Base-by-base conservation (phyloP, 2,113 vertebrate genomes). In the Silurus asotus region DNA sequence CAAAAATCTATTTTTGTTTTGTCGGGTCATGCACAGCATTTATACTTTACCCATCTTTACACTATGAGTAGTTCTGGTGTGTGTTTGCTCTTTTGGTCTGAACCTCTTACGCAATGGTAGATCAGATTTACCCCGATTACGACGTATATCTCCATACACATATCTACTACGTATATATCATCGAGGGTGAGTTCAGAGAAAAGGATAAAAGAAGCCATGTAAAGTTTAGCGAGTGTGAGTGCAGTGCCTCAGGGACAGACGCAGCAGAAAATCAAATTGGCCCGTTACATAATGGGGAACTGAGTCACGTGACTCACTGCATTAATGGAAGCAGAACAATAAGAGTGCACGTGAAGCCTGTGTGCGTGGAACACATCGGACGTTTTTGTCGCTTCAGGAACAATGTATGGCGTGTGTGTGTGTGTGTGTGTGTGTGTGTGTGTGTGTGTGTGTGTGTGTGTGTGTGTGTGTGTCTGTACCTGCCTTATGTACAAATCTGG, bases 221-320 rank as follows among this genome's bases (percentile, higher is more conserved):
- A 37, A 49, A 15, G 61, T 53, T 83, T 82, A 67, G 84, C 83
- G 78, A 70, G 87, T 90, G 88, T 84, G 82, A 86, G 82, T 91
- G 74, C 5, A 70, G 55, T 55, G 55, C 78, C 85, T 70, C 62
- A 45, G 62, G 81, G 70, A 74, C 45, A 59, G n/a, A 87, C 37
- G 37, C 77, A 85, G 83, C 56, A 79, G 78, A 80, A 86, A 81
- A 86, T 86, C 69, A 84, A 87, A 82, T 79, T 69, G 81, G 82
- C 0, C 48, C 6, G 64, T 90, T 90, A 90, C 55, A 25, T 90
- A 90, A 90, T 25, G 0, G 53, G 20, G 48, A 53, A 37, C n/a
- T 25, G 70, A 14, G 51, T 80, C 84, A 89, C 53, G 55, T 89
- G 86, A 83, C 84, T n/a, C 58, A 2, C 62, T 55, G 13, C 19